phyloP scores from a whole-genome alignment of 2,797 vertebrate genomes.

The Anniella stebbinsi region DNA sequence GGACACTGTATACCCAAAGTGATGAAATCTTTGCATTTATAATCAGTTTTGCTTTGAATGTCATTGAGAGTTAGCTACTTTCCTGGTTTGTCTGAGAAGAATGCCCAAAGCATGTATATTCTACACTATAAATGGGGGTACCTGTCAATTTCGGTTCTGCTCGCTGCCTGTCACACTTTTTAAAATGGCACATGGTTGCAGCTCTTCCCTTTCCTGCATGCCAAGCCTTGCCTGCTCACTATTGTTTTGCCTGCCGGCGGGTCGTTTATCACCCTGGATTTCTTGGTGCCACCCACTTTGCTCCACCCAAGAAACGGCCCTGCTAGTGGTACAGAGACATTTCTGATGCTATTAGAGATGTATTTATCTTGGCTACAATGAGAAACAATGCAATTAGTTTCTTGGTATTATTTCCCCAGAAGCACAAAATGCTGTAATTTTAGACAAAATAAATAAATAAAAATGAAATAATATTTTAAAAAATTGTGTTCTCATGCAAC shows the following conservation, averaged over 20 bases:
- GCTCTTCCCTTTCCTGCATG: too few relatives aligned
- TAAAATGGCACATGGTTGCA: too few relatives aligned
- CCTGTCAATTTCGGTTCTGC: too few relatives aligned
- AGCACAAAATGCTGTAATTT: constrained; percentile 38
- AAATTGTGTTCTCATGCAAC: constrained; percentile 44
- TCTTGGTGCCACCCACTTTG: too few relatives aligned
- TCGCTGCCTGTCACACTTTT: too few relatives aligned
- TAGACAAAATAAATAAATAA: constrained; percentile 25
- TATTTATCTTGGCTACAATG: not conserved
- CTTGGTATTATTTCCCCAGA: constrained; percentile 30
- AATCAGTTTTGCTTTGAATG: not conserved
- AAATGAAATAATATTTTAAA: not conserved
- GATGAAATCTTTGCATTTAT: constrained; percentile 14
- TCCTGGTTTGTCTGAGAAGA: not conserved
- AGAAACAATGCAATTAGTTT: constrained; percentile 42
- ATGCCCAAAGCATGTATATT: not conserved
- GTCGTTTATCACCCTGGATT: too few relatives aligned
- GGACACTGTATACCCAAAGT: constrained; percentile 14
- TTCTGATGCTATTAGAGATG: not conserved
- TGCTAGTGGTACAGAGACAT: not conserved
- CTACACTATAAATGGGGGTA: not conserved
- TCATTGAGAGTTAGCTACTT: not conserved
- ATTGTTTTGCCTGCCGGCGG: too few relatives aligned
- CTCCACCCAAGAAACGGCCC: too few relatives aligned
- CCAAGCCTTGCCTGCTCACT: too few relatives aligned